Evolutionary conservation across 1,140 invertebrate species (phyloP).

Genomic region (Drosophila neocordata): DNA sequence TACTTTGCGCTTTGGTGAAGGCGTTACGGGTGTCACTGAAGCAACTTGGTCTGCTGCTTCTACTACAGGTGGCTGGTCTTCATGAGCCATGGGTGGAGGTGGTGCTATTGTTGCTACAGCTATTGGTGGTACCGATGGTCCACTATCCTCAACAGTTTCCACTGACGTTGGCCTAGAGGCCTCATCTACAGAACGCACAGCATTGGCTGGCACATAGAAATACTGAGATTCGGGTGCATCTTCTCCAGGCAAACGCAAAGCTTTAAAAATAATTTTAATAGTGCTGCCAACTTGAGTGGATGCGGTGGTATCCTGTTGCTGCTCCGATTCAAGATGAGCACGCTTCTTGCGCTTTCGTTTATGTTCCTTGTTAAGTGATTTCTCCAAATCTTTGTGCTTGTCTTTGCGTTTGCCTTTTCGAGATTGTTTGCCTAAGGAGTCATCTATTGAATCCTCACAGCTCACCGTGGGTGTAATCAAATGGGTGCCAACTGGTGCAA

Average conservation of each 20-base stretch:
- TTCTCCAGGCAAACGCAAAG: constrained; percentile 89
- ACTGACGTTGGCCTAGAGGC: constrained; percentile 79
- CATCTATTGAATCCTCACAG: constrained; percentile 71
- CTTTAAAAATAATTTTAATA: constrained; percentile 89
- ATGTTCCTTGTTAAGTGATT: constrained; percentile 85
- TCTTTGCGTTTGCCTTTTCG: constrained; percentile 87
- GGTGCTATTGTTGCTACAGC: constrained; percentile 21
- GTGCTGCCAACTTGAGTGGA: constrained; percentile 74
- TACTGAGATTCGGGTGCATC: constrained; percentile 77
- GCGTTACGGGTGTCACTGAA: background rate
- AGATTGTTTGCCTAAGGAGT: constrained; percentile 58
- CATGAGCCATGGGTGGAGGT: constrained; percentile 21
- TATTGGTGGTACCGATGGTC: constrained; percentile 29
- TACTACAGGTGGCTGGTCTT: constrained; percentile 31
- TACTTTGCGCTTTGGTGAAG: constrained; percentile 49
- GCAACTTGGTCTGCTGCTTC: constrained; percentile 28
- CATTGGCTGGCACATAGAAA: constrained; percentile 81
- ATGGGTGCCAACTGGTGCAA: constrained; percentile 16
- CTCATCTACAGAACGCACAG: constrained; percentile 77
- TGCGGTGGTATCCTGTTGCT: constrained; percentile 85
- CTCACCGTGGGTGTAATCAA: constrained; percentile 26
- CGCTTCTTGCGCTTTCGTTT: constrained; percentile 90
- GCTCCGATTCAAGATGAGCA: constrained; percentile 71
- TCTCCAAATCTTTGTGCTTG: constrained; percentile 86
- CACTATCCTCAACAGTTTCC: constrained; percentile 76